Conservation (phyloP, 2,888 invertebrate genomes). For the Apamea crenata region DNA sequence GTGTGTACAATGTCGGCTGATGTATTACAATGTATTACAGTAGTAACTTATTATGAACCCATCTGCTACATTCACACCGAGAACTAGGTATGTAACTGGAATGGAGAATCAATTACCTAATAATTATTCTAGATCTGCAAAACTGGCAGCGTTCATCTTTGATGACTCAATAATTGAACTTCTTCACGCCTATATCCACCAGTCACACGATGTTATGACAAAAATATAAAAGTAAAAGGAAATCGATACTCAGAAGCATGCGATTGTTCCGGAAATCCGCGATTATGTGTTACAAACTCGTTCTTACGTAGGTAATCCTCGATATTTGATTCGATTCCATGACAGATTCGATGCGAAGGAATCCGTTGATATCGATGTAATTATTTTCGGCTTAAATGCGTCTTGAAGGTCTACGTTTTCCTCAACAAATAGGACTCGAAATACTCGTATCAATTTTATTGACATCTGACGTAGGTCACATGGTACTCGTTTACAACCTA, state of each 20-base stretch:
- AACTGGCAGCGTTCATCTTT: not conserved
- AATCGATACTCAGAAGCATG: constrained; percentile 53
- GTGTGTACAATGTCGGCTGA: constrained; percentile 14
- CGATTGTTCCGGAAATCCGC: constrained; percentile 58
- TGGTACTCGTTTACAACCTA: not conserved
- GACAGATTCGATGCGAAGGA: constrained; percentile 26
- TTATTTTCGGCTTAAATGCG: constrained; percentile 46
- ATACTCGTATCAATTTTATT: constrained; percentile 16
- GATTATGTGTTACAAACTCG: constrained; percentile 37
- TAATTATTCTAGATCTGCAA: too few relatives aligned
- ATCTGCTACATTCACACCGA: not conserved
- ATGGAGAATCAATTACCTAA: not conserved
- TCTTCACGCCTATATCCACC: not conserved
- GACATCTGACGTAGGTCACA: constrained; percentile 9
- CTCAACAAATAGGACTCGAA: constrained; percentile 22
- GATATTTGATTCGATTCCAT: constrained; percentile 45
- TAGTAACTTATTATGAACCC: too few relatives aligned
- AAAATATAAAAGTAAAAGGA: constrained; percentile 53
- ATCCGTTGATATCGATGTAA: constrained; percentile 38
- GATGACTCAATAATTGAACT: constrained; percentile 7
- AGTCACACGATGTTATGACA: constrained; percentile 23
- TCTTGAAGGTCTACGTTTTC: constrained; percentile 4
- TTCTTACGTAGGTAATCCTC: constrained; percentile 37
- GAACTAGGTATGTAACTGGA: not conserved
- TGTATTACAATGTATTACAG: too few relatives aligned